Conservation (phyloP, 2,113 vertebrate species). For the Anhinga rufa region DNA sequence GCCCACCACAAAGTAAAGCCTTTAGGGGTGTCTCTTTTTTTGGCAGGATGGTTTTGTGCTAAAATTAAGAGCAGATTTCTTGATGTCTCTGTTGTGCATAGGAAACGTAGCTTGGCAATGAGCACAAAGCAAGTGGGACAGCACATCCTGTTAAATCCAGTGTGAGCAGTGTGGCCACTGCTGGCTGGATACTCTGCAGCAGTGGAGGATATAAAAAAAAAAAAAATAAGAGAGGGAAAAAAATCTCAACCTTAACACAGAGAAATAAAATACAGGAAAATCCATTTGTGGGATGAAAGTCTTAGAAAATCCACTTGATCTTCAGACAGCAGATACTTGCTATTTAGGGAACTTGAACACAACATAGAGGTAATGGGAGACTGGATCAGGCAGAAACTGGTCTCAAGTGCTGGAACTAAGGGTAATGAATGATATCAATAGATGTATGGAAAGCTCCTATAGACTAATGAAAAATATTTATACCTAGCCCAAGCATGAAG, state of each 20-base stretch:
- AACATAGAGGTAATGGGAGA: not conserved
- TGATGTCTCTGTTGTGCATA: accelerated
- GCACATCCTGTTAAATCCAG: not conserved
- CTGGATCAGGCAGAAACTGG: not conserved
- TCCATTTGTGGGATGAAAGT: not conserved
- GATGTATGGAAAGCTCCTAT: not conserved
- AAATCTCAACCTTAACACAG: not conserved
- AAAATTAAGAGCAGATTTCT: not conserved
- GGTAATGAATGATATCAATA: not conserved
- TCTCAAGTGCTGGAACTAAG: not conserved
- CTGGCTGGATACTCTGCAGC: not conserved
- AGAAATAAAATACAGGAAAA: not conserved
- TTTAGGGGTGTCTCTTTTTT: not conserved
- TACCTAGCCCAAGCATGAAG: not conserved
- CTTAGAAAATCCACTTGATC: not conserved
- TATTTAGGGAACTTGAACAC: not conserved
- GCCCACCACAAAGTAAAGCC: not conserved
- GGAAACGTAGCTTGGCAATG: not conserved
- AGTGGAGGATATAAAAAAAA: not conserved
- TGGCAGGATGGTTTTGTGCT: not conserved
- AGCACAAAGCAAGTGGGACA: not conserved
- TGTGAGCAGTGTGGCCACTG: not conserved
- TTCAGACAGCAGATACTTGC: not conserved
- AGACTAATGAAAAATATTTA: not conserved
- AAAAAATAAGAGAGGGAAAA: not conserved